Conservation (phyloP, 92 coral and sea anemone species). For the Blastomussa wellsi region DNA sequence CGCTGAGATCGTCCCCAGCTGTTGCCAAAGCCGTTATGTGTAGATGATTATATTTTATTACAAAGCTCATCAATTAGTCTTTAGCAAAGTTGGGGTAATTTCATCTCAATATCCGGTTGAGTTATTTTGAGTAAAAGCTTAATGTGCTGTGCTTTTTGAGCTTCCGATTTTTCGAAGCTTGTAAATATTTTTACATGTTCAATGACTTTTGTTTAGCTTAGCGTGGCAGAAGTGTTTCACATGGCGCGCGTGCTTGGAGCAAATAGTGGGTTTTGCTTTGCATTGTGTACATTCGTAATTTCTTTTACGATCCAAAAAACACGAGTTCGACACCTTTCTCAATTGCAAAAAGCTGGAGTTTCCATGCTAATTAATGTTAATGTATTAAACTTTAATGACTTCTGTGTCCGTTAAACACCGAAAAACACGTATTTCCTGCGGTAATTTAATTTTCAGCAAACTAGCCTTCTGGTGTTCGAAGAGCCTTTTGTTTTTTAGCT, state of each 20-base stretch:
- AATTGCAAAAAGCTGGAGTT: conserved; percentile 59
- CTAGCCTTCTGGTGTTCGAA: conserved; percentile 9
- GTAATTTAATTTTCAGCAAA: conserved; percentile 23
- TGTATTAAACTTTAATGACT: conserved; percentile 66
- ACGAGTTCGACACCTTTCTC: conserved; percentile 39
- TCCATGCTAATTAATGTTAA: conserved; percentile 64
- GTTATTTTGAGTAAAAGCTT: conserved; percentile 81
- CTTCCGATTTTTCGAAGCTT: conserved; percentile 54
- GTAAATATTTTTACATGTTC: conserved; percentile 55
- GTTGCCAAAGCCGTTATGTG: conserved; percentile 63
- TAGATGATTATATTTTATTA: conserved; percentile 69
- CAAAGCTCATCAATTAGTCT: conserved; percentile 82
- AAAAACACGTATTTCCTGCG: conserved; percentile 34
- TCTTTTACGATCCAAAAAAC: conserved; percentile 78
- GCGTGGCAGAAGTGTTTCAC: conserved; percentile 45
- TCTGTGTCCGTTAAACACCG: conserved; percentile 40
- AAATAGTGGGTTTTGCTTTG: conserved; percentile 52
- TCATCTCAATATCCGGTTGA: conserved; percentile 81
- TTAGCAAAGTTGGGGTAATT: conserved; percentile 63
- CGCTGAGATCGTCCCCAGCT: conserved; percentile 60
- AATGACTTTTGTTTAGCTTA: conserved; percentile 45
- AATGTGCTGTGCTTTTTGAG: conserved; percentile 51
- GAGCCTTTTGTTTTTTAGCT: conserved; percentile 22
- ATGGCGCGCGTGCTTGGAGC: conserved; percentile 41
- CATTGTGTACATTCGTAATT: conserved; percentile 70